Conservation (phyloP, 2,888 invertebrate species). For the Cremastobaeus sp. region DNA sequence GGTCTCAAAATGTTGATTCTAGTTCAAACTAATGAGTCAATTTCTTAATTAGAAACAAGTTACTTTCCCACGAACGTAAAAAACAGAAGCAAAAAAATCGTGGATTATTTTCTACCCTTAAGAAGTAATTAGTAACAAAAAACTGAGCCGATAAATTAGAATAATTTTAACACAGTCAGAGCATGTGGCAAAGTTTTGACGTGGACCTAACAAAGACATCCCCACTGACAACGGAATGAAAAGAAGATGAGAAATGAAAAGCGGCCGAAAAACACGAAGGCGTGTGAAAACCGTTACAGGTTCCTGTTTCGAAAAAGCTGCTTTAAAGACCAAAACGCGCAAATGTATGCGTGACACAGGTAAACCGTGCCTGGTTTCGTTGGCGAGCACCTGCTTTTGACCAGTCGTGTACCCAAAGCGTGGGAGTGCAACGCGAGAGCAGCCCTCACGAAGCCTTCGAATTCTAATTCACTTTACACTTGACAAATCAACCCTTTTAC, state of each 20-base stretch:
- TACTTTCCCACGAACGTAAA: too few species aligned
- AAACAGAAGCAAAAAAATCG: neutral
- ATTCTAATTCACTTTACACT: slow-evolving; percentile 45
- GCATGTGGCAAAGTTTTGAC: slow-evolving; percentile 5
- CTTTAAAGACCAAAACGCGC: slow-evolving; percentile 40
- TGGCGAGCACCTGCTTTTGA: slow-evolving; percentile 57
- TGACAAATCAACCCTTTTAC: slow-evolving; percentile 43
- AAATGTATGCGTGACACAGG: slow-evolving; percentile 40
- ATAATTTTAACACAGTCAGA: slow-evolving; percentile 8
- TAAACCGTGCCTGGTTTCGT: slow-evolving; percentile 35
- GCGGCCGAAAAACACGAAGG: slow-evolving; percentile 23
- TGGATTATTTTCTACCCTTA: neutral
- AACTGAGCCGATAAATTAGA: neutral
- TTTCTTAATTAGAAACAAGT: too few species aligned
- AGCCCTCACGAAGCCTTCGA: slow-evolving; percentile 71
- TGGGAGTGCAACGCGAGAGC: slow-evolving; percentile 73
- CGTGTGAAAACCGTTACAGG: slow-evolving; percentile 59
- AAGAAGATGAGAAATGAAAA: slow-evolving; percentile 10
- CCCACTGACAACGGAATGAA: too few species aligned
- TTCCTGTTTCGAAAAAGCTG: slow-evolving; percentile 28
- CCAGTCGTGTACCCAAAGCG: slow-evolving; percentile 72
- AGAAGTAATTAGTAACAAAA: slow-evolving; percentile 15
- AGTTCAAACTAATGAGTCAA: too few species aligned
- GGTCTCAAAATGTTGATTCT: too few species aligned
- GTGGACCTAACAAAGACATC: too few species aligned